Conservation (phyloP, 1,140 invertebrate species). For the Halictus rubicundus region DNA sequence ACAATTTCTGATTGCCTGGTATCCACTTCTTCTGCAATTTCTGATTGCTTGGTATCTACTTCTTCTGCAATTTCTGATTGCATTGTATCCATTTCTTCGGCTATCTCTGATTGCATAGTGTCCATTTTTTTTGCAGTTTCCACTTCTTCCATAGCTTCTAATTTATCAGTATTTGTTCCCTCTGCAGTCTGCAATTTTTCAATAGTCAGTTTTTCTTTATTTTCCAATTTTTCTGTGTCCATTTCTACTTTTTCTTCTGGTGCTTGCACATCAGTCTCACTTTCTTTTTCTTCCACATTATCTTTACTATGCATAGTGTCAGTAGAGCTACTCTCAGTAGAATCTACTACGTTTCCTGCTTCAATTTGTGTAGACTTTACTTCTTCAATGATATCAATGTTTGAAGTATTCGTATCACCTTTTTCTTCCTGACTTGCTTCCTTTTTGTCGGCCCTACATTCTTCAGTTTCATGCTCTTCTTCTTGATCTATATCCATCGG, state of each 20-base stretch:
- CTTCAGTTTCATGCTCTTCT: neutral
- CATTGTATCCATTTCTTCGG: neutral
- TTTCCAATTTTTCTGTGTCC: neutral
- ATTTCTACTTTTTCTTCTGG: neutral
- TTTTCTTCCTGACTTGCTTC: neutral
- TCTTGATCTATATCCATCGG: neutral
- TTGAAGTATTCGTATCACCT: neutral
- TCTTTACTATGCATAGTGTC: neutral
- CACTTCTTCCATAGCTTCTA: neutral
- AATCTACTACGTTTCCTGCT: slow-evolving; percentile 1
- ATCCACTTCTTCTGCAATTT: neutral
- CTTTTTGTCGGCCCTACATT: neutral
- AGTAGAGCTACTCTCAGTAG: too few species aligned
- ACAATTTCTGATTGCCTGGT: neutral
- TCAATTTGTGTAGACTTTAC: neutral
- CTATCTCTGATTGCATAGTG: neutral
- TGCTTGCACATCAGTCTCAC: neutral
- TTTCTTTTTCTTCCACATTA: neutral
- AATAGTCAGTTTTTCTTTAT: neutral
- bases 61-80: neutral
- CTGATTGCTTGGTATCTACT: neutral
- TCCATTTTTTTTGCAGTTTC: neutral
- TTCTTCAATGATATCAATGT: neutral
- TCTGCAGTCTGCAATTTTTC: neutral
- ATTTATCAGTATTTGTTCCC: neutral